Base-by-base conservation (phyloP, 1,140 invertebrate genomes). In the Berghia stephanieae region DNA sequence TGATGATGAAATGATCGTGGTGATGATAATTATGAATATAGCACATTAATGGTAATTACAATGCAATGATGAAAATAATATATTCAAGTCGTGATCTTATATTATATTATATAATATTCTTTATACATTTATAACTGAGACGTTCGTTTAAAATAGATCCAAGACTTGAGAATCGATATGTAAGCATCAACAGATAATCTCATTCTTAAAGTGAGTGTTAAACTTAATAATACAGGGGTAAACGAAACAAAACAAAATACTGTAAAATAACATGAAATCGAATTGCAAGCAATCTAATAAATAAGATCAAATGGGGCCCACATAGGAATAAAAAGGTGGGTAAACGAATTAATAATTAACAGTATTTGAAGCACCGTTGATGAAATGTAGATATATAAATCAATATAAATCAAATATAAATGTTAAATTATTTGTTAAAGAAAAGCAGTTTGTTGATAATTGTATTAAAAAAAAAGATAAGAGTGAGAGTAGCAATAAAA, bases 281-380 rank as follows among this genome's bases (percentile, higher is more conserved):
- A 5, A 21, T 42, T 3, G 13, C 18, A 40, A 38, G 67, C 8
- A 27, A 21, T 21, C 44, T 40, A 42, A 38, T 42, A 44, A 27
- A 38, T 34, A 13, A 42, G 27, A 70, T 42, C 36, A 42, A 70
- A 42, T 38, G 40, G n/a, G 40, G 21, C 31, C n/a, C n/a, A 36
- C 6, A 68, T 38, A 42, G 67, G 36, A 42, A 38, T 27, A 70
- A 42, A 70, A 27, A 44, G 36, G 36, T 70, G 36, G 36, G 44
- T 68, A 70, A 70, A 70, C 38, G 67, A 70, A 16, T 70, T 27
- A 44, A 36, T 42, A 36, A n/a, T n/a, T n/a, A n/a, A n/a, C n/a
- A n/a, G n/a, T n/a, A n/a, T n/a, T n/a, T n/a, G n/a, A n/a, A n/a
- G n/a, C n/a, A n/a, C n/a, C n/a, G n/a, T n/a, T n/a, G n/a, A n/a